Percentiles rank a stretch among this genome's conserved stretches.
Evolutionary conservation across 2,113 vertebrate genomes (phyloP).

Genomic region (Turdus rufiventris): DNA sequence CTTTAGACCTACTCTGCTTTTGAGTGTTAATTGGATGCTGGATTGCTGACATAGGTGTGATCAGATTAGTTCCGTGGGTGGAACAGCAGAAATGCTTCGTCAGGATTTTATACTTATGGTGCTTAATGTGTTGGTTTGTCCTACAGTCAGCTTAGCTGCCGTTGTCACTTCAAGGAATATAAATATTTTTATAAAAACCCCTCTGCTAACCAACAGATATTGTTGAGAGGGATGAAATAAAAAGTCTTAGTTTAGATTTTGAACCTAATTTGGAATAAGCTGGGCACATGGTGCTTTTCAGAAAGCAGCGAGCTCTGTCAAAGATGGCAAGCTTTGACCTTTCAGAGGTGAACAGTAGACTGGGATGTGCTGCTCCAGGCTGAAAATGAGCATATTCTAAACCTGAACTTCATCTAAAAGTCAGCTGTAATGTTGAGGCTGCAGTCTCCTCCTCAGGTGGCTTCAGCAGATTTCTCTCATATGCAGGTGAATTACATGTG

Average conservation of each 20-base stretch:
- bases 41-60: conserved; percentile 14
- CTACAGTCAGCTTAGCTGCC: not conserved
- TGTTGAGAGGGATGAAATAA: not conserved
- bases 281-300: not conserved
- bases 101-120: not conserved
- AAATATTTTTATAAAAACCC: not conserved
- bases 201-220: not conserved
- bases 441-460: not conserved
- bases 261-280: not conserved
- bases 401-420: not conserved
- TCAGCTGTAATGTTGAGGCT: not conserved
- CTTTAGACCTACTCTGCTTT: not conserved
- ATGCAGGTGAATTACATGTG: not conserved
- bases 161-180: not conserved
- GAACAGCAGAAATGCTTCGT: not conserved
- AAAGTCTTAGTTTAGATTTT: not conserved
- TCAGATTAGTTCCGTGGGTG: not conserved
- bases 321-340: not conserved
- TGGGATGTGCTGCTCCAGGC: not conserved
- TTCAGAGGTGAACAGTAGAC: not conserved
- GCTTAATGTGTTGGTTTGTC: not conserved
- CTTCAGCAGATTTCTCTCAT: not conserved
- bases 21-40: not conserved
- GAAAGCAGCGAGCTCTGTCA: not conserved
- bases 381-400: not conserved